phyloP scores from a whole-genome alignment of 1,140 invertebrate species.

The Drosophila orena region DNA sequence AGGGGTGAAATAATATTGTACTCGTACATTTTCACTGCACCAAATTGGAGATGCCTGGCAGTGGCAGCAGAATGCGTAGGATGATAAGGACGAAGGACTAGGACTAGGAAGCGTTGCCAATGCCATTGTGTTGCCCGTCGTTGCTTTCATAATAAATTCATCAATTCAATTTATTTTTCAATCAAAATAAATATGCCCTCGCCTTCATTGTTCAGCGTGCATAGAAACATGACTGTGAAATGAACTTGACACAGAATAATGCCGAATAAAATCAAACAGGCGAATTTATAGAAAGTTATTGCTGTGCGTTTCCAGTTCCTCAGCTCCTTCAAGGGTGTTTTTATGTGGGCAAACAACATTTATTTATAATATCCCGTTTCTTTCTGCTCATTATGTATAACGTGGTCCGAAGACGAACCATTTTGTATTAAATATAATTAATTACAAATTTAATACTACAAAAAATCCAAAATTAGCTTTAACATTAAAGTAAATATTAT shows the following conservation, averaged over 20 bases:
- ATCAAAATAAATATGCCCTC: slow-evolving; percentile 78
- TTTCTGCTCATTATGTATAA: no score
- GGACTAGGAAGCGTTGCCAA: slow-evolving; percentile 33
- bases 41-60: slow-evolving; percentile 37
- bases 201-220: slow-evolving; percentile 9
- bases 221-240: slow-evolving; percentile 17
- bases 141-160: slow-evolving; percentile 84
- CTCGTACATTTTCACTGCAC: slow-evolving; percentile 54
- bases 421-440: no score
- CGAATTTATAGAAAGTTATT: slow-evolving; percentile 1
- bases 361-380: background rate
- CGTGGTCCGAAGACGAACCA: no score
- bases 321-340: background rate
- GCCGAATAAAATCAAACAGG: slow-evolving; percentile 16
- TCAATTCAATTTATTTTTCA: slow-evolving; percentile 84
- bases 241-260: slow-evolving; percentile 46
- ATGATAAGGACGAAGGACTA: background rate
- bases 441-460: no score
- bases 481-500: no score
- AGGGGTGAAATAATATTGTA: slow-evolving; percentile 52
- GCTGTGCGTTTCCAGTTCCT: background rate
- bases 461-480: no score
- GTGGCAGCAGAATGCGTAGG: slow-evolving; percentile 1
- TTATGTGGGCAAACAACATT: background rate
- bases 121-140: slow-evolving; percentile 66